These are phyloP conservation scores for Bucco capensis DNA, from an alignment of 2,113 vertebrate species.

Conservation along the genomic window DNA sequence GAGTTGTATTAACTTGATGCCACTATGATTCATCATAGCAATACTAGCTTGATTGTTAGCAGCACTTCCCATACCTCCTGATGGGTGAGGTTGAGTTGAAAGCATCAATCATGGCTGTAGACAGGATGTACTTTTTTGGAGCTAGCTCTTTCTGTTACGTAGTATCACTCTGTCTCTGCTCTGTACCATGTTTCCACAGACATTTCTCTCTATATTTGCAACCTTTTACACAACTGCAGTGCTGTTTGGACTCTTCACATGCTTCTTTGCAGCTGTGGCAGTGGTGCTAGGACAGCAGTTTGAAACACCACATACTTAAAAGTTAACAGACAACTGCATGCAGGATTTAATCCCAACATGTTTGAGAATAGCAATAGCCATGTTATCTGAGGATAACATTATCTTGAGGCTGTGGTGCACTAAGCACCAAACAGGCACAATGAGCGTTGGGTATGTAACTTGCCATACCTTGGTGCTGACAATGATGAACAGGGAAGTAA, in stretches of 20 bases:
- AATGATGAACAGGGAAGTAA: background rate
- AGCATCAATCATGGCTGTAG: background rate
- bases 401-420: background rate
- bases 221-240: fast-evolving
- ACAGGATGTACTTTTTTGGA: background rate
- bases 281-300: background rate
- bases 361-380: background rate
- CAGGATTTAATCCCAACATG: background rate
- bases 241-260: background rate
- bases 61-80: background rate
- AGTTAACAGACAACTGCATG: background rate
- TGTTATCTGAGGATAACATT: background rate
- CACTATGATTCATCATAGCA: background rate
- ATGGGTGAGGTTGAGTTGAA: background rate
- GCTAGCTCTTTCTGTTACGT: background rate
- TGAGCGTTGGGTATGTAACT: background rate
- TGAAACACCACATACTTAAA: background rate
- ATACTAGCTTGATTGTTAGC: background rate
- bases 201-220: background rate
- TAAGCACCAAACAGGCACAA: background rate
- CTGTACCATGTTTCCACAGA: background rate
- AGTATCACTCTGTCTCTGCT: background rate
- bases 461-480: background rate
- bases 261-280: background rate
- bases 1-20: background rate